These are phyloP conservation scores for Heliocidaris tuberculata DNA, from an alignment of 35 echinoderm and acorn worm genomes.

Conservation along the genomic window DNA sequence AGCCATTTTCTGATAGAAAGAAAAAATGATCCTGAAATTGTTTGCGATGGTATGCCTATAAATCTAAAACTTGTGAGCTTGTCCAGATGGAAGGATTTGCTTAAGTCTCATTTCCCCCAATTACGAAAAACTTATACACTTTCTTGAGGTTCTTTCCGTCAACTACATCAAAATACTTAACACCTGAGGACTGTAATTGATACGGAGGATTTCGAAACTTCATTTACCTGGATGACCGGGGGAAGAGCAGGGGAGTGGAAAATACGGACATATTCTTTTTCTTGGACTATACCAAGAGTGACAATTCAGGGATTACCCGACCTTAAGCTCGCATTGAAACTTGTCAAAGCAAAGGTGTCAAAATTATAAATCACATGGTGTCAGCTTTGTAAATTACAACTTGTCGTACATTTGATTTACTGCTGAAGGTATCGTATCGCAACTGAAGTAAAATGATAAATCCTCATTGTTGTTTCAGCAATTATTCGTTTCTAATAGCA, in stretches of 20 bases:
- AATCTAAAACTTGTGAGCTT: not conserved
- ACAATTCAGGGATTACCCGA: not conserved
- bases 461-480: not conserved
- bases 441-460: not conserved
- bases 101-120: not conserved
- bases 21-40: too few species aligned
- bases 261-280: not conserved
- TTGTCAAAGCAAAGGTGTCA: not conserved
- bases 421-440: not conserved
- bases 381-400: not conserved
- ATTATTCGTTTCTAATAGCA: not conserved
- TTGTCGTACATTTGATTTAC: not conserved
- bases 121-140: not conserved
- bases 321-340: slow-evolving; percentile 1
- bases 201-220: not conserved
- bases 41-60: too few species aligned
- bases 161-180: not conserved
- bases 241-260: not conserved
- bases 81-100: not conserved
- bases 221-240: not conserved
- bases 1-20: too few species aligned
- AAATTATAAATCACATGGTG: not conserved
- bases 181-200: not conserved
- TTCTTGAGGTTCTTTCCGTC: not conserved
- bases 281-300: not conserved